These are phyloP conservation scores for Aphrocallistes beatrix DNA, from an alignment of 37 sponge, comb jelly and placozoan genomes.

Conservation along the genomic window DNA sequence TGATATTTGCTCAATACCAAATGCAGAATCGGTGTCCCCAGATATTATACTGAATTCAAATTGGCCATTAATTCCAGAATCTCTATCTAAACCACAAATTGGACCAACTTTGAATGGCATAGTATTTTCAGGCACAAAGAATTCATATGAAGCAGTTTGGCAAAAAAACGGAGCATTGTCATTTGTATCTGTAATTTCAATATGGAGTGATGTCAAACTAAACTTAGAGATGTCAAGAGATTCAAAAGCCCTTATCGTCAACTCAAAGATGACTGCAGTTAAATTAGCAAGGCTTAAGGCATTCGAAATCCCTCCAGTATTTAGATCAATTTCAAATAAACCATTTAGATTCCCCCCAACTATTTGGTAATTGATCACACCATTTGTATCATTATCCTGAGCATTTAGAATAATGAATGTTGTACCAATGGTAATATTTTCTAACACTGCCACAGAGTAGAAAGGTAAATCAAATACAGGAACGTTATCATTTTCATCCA, in stretches of 20 bases:
- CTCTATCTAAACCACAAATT: background rate
- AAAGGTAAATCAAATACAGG: slow-evolving; percentile 20
- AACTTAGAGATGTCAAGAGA: background rate
- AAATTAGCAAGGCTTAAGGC: background rate
- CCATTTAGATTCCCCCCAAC: background rate
- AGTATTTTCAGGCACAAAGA: background rate
- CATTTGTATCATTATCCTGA: slow-evolving; percentile 2
- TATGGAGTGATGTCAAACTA: background rate
- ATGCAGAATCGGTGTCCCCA: background rate
- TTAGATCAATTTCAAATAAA: slow-evolving; percentile 22
- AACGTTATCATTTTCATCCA: slow-evolving; percentile 24
- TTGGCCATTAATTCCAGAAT: background rate
- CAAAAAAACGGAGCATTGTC: slow-evolving; percentile 16
- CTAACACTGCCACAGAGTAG: background rate
- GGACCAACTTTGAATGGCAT: background rate
- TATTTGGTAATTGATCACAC: background rate
- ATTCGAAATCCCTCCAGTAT: slow-evolving; percentile 2
- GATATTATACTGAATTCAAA: background rate
- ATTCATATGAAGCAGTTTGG: slow-evolving; percentile 3
- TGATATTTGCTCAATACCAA: background rate
- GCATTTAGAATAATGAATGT: slow-evolving; percentile 8
- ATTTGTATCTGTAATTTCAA: slow-evolving; percentile 19
- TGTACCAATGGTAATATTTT: background rate
- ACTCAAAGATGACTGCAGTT: background rate
- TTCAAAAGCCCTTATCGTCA: slow-evolving; percentile 6